These are phyloP conservation scores for Sclerurus mexicanus DNA, from an alignment of 2,113 vertebrate genomes.

Conservation along the genomic window DNA sequence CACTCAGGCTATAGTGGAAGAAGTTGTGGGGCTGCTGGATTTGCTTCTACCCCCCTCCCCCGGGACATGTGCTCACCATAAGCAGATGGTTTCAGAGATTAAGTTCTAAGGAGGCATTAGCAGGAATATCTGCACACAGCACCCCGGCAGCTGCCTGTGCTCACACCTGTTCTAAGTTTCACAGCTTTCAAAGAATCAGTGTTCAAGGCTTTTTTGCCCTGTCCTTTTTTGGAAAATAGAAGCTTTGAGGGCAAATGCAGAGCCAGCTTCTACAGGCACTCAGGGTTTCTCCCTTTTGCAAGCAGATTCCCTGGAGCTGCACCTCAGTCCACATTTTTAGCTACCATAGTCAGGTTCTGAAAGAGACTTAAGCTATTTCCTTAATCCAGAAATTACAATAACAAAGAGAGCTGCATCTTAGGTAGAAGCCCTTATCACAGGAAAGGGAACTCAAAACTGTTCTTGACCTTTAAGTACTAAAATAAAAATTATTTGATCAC, in stretches of 20 bases:
- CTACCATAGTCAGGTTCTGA: neutral
- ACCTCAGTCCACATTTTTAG: neutral
- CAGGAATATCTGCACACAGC: constrained; percentile 57
- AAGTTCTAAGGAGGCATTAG: constrained; percentile 68
- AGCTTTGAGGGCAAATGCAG: neutral
- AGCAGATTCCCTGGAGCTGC: neutral
- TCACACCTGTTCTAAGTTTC: constrained; percentile 72
- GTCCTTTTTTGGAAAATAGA: constrained; percentile 41
- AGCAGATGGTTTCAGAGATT: constrained; percentile 71
- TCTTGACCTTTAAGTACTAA: neutral
- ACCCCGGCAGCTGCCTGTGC: constrained; percentile 59
- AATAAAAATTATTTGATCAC: neutral
- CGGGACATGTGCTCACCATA: constrained; percentile 56
- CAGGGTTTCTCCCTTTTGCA: neutral
- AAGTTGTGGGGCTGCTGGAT: neutral
- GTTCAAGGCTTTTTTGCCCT: constrained; percentile 46
- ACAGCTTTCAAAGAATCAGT: constrained; percentile 70
- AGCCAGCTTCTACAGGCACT: neutral
- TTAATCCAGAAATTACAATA: neutral
- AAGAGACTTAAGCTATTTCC: neutral
- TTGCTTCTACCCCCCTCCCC: neutral
- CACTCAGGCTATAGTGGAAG: neutral
- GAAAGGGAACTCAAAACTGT: neutral
- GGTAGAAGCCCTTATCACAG: neutral
- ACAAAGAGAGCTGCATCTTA: neutral